phyloP scores from a whole-genome alignment of 1,140 invertebrate genomes.

The Calliphora vicina region DNA sequence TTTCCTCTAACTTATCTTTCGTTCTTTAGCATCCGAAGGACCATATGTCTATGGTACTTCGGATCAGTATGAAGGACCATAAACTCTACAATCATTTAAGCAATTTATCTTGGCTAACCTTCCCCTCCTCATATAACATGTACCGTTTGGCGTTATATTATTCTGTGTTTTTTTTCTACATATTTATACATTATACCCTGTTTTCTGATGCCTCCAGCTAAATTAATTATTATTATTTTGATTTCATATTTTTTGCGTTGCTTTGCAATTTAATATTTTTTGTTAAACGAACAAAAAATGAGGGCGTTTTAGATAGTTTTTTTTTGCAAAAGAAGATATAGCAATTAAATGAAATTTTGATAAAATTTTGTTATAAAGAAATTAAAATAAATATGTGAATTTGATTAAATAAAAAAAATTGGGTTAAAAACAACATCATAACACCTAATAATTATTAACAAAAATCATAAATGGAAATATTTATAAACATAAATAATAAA shows the following conservation, averaged over 20 bases:
- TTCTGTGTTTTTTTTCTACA: too few relatives aligned
- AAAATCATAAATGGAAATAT: too few relatives aligned
- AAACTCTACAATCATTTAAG: too few relatives aligned
- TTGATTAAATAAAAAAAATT: background rate
- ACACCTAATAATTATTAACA: too few relatives aligned
- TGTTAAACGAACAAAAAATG: background rate
- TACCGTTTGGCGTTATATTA: too few relatives aligned
- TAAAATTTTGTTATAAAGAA: background rate
- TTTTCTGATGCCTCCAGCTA: background rate
- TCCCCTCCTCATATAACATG: too few relatives aligned
- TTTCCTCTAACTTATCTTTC: too few relatives aligned
- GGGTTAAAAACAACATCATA: background rate
- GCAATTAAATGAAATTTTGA: background rate
- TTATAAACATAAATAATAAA: too few relatives aligned
- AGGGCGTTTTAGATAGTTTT: background rate
- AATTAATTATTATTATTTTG: background rate
- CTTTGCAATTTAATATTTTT: background rate
- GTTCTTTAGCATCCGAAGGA: too few relatives aligned
- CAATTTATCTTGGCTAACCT: too few relatives aligned
- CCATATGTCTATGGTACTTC: too few relatives aligned
- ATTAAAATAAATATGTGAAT: background rate
- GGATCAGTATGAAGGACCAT: too few relatives aligned
- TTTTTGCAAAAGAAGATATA: background rate
- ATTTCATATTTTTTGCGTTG: background rate
- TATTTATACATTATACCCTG: background rate